These are phyloP conservation scores for Halictus ligatus DNA, from an alignment of 2,888 invertebrate species.

Conservation along the genomic window DNA sequence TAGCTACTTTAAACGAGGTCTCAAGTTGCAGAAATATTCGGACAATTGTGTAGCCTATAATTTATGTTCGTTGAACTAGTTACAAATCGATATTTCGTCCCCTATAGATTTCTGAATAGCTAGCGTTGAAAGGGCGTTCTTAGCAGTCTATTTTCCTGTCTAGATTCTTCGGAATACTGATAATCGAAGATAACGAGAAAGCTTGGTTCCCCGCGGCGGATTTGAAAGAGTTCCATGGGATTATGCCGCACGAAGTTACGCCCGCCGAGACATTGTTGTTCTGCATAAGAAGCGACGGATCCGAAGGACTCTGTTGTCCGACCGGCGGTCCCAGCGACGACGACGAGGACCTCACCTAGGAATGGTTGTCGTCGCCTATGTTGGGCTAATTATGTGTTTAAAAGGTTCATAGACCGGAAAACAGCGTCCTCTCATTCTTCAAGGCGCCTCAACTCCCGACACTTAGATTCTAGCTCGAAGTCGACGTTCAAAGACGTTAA, in stretches of 20 bases:
- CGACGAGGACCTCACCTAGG: conserved; percentile 82
- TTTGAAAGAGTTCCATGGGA: conserved; percentile 94
- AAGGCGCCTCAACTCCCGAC: background rate
- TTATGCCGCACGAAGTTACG: conserved; percentile 93
- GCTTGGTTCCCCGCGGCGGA: conserved; percentile 97
- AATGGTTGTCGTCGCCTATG: conserved; percentile 56
- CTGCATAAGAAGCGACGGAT: conserved; percentile 93
- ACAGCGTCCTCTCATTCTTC: conserved; percentile 32
- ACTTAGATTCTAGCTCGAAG: background rate
- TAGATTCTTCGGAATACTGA: conserved; percentile 91
- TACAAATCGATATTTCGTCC: too few relatives aligned
- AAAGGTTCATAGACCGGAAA: conserved; percentile 56
- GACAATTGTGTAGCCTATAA: too few relatives aligned
- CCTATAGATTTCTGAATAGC: background rate
- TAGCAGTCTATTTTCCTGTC: background rate
- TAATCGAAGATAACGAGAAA: conserved; percentile 95
- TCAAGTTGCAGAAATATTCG: too few relatives aligned
- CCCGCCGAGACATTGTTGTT: conserved; percentile 91
- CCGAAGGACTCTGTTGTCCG: conserved; percentile 93
- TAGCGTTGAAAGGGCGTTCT: too few relatives aligned
- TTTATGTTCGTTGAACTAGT: too few relatives aligned
- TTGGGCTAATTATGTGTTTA: conserved; percentile 54
- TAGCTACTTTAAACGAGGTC: too few relatives aligned
- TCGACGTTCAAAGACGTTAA: background rate
- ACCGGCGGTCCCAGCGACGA: conserved; percentile 87